These are phyloP conservation scores for Lasioglossum vierecki DNA, from an alignment of 2,888 invertebrate genomes.

Conservation along the genomic window DNA sequence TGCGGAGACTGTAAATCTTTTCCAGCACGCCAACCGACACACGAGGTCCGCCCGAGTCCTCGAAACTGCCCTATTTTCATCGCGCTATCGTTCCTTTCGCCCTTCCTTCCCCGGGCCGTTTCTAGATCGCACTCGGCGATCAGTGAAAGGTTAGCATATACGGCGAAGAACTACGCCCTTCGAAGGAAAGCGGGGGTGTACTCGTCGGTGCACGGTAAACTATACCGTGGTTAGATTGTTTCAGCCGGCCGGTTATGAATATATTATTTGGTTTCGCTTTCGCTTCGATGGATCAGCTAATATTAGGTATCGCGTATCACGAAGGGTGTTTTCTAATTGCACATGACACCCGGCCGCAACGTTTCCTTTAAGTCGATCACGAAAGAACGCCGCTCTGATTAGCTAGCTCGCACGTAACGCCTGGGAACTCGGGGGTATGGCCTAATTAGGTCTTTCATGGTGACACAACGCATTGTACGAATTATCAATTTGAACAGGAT, in stretches of 20 bases:
- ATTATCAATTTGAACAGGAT: neutral
- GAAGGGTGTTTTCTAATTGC: constrained; percentile 56
- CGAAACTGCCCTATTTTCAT: constrained; percentile 72
- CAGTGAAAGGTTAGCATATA: constrained; percentile 71
- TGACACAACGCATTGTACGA: neutral
- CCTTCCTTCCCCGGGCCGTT: constrained; percentile 58
- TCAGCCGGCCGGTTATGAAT: constrained; percentile 60
- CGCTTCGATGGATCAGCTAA: constrained; percentile 55
- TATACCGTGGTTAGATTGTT: constrained; percentile 66
- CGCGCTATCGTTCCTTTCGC: constrained; percentile 51
- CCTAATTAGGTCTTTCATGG: neutral
- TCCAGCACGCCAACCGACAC: constrained; percentile 76
- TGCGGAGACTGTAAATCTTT: constrained; percentile 79
- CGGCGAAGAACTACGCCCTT: constrained; percentile 62
- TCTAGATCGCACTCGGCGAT: constrained; percentile 65
- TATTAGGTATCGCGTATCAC: constrained; percentile 56
- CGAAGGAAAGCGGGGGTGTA: constrained; percentile 51
- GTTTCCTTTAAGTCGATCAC: constrained; percentile 37
- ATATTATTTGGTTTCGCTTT: constrained; percentile 62
- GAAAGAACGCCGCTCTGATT: constrained; percentile 13
- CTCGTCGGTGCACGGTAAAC: constrained; percentile 63
- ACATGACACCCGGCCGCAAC: constrained; percentile 14
- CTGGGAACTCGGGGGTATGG: too few relatives aligned
- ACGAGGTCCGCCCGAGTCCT: constrained; percentile 64
- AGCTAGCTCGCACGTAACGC: neutral